These are phyloP conservation scores for Drosophila hydei DNA, from an alignment of 1,140 invertebrate species.

Conservation along the genomic window DNA sequence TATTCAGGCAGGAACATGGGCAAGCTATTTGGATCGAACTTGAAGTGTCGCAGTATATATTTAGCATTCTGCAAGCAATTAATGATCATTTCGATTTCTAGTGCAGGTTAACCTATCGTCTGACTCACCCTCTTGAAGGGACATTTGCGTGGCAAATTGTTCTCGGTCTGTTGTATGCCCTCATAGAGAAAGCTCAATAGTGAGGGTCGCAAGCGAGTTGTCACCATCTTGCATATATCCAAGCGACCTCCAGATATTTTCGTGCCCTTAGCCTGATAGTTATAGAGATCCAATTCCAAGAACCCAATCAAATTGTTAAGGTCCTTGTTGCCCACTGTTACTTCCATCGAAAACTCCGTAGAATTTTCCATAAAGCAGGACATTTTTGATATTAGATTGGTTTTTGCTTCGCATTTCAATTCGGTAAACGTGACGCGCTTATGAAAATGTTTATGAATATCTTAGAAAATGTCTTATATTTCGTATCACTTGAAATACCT, in stretches of 20 bases:
- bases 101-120: not conserved
- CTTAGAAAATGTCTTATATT: not conserved
- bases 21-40: conserved; percentile 1
- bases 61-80: not conserved
- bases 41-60: not conserved
- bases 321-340: not conserved
- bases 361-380: not conserved
- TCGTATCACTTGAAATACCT: not conserved
- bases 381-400: not conserved
- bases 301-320: not conserved
- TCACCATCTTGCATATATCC: conserved; percentile 1
- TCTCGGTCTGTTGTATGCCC: conserved; percentile 21
- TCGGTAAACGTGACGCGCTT: not conserved
- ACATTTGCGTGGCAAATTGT: conserved; percentile 28
- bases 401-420: not conserved
- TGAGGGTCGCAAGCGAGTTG: not conserved
- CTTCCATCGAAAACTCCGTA: not conserved
- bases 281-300: not conserved
- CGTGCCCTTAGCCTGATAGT: not conserved
- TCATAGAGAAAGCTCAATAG: conserved; percentile 11
- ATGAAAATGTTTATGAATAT: not conserved
- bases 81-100: not conserved
- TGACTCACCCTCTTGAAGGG: conserved; percentile 7
- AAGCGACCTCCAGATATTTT: not conserved
- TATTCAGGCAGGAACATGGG: not conserved